Conservation (phyloP, 1,140 invertebrate species). For the Pogonognathellus flavescens region DNA sequence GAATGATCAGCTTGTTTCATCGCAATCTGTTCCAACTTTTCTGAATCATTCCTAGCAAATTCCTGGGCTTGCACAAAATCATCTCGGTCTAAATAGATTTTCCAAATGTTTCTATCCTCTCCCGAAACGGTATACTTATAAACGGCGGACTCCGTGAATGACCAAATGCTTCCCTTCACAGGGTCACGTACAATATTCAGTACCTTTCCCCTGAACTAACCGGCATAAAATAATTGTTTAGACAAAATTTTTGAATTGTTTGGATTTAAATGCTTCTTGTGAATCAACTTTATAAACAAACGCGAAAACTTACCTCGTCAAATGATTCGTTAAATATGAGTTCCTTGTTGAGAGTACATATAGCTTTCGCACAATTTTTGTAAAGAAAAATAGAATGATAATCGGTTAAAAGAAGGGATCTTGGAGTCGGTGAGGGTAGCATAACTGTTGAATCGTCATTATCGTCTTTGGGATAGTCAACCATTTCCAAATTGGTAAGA, state of each 20-base stretch:
- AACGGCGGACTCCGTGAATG: conserved; percentile 84
- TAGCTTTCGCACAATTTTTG: conserved; percentile 83
- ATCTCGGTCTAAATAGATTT: conserved; percentile 87
- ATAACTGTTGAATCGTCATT: conserved; percentile 69
- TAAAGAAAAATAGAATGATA: conserved; percentile 92
- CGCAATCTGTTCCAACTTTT: conserved; percentile 85
- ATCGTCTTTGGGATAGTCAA: conserved; percentile 66
- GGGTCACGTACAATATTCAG: conserved; percentile 87
- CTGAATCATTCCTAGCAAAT: conserved; percentile 82
- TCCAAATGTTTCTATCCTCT: conserved; percentile 91
- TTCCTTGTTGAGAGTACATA: conserved; percentile 89
- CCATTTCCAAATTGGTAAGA: conserved; percentile 66
- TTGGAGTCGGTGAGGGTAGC: conserved; percentile 71
- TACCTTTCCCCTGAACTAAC: conserved; percentile 83
- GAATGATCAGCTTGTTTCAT: conserved; percentile 90
- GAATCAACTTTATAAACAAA: background rate
- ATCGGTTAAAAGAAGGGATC: conserved; percentile 87
- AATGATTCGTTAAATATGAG: conserved; percentile 89
- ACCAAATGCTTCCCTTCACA: conserved; percentile 85
- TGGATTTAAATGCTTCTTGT: too few species aligned
- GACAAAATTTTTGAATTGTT: too few species aligned
- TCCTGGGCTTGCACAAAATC: conserved; percentile 90
- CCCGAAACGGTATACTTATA: conserved; percentile 88
- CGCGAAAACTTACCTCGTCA: conserved; percentile 72
- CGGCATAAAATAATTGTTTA: conserved; percentile 54